These are phyloP conservation scores for Lordiphosa clarofinis DNA, from an alignment of 1,140 invertebrate genomes.

Conservation along the genomic window DNA sequence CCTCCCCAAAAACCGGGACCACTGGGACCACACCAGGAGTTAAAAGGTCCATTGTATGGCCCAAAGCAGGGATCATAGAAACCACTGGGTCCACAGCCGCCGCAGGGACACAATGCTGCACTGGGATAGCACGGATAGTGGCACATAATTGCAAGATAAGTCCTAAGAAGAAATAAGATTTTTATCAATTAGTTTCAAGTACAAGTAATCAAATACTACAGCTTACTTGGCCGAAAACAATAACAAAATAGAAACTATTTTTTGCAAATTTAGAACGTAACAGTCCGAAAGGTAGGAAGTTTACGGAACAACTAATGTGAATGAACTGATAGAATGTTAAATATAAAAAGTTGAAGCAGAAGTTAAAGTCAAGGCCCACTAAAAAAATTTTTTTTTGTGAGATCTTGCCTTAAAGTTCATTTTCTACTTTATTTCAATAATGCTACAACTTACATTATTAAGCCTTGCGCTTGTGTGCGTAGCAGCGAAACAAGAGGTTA, in stretches of 20 bases:
- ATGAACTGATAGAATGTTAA: background rate
- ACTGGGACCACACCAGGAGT: conserved; percentile 30
- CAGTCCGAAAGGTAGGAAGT: conserved; percentile 29
- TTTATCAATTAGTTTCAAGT: too few species aligned
- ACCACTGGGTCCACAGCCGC: conserved; percentile 34
- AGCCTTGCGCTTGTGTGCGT: too few species aligned
- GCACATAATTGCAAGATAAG: conserved; percentile 22
- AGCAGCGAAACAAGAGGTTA: too few species aligned
- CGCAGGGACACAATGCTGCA: conserved; percentile 38
- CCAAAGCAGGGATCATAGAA: conserved; percentile 47
- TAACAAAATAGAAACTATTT: too few species aligned
- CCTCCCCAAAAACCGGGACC: conserved; percentile 27
- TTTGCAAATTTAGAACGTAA: too few species aligned
- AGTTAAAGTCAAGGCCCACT: conserved; percentile 3
- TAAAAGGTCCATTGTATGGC: conserved; percentile 38
- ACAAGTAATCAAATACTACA: too few species aligned
- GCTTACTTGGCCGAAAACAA: too few species aligned
- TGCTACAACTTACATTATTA: too few species aligned
- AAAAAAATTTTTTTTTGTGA: too few species aligned
- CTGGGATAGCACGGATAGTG: conserved; percentile 39
- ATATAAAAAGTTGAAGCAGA: background rate
- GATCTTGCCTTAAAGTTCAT: too few species aligned
- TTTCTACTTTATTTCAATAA: too few species aligned
- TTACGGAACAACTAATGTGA: conserved; percentile 6
- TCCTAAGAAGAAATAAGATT: background rate